Evolutionary conservation across 2,888 invertebrate genomes (phyloP).

Genomic region (Eudemis profundana): DNA sequence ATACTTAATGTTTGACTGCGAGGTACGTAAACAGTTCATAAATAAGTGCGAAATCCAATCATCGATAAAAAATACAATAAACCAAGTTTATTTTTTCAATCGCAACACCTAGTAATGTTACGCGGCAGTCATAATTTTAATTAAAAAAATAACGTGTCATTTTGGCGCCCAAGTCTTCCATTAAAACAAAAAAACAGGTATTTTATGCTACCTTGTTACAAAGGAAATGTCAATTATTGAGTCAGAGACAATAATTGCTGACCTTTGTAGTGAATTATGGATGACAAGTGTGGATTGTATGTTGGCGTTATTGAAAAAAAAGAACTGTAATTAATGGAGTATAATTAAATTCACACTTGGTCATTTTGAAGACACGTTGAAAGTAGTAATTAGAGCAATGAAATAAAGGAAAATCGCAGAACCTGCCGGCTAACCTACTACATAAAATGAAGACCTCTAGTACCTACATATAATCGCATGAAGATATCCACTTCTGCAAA

Average conservation of each 20-base stretch:
- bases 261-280: slow-evolving; percentile 39
- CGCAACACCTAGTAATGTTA: slow-evolving; percentile 22
- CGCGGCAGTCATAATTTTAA: slow-evolving; percentile 22
- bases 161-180: slow-evolving; percentile 36
- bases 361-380: not conserved
- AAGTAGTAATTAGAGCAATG: slow-evolving; percentile 10
- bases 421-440: too few species aligned
- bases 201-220: slow-evolving; percentile 33
- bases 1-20: too few species aligned
- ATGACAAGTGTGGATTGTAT: slow-evolving; percentile 20
- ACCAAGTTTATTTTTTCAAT: slow-evolving; percentile 1
- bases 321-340: slow-evolving; percentile 27
- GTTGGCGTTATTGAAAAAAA: slow-evolving; percentile 23
- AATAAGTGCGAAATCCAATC: not conserved
- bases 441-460: too few species aligned
- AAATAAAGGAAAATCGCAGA: not conserved
- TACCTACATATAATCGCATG: not conserved
- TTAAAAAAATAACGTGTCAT: slow-evolving; percentile 36
- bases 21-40: too few species aligned
- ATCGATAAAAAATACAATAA: not conserved
- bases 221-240: slow-evolving; percentile 35
- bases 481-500: too few species aligned
- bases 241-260: slow-evolving; percentile 33
- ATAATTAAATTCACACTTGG: slow-evolving; percentile 13
- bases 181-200: slow-evolving; percentile 30